Evolutionary conservation across 53 echinoderm and acorn worm genomes (phyloP), one percentile per base, ranked within the genome.

Genomic region (Temnopleurus reevesii): DNA sequence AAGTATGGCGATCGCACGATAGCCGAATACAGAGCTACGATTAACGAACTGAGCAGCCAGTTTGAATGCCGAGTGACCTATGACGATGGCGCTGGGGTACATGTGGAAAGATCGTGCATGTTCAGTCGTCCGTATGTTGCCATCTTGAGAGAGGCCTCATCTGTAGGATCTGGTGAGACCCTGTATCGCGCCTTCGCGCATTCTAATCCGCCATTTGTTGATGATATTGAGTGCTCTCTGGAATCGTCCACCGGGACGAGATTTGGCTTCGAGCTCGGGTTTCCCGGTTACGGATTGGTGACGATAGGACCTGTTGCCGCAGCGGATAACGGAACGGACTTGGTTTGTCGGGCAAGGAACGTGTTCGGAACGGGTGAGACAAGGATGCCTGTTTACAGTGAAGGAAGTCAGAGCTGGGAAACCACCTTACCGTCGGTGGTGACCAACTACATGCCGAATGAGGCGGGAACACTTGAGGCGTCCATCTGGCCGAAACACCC

Each of bases 221-320:
- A 46, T 13, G 88, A 87, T 23, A 66, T 87, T 21, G 4, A 64
- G 1, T 87, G 88, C 19, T 31, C 12, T 33, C 36, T 87, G 7
- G 66, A 87, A 87, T 17, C 88, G 1, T 66, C 88, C 8, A 49
- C 71, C 19, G 46, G 34, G 51, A 87, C 88, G 13, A 28, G 19
- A 9, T 25, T 29, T 2, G 8, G 19, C 19, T 87, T 87, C 13
- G 3, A 31, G n/a, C 29, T 17, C 2, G 34, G 1, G 53, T 87
- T 87, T 53, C 88, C 88, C 17, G 88, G 88, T 9, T 87, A 87
- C 64, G 71, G 88, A n/a, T 29, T 66, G 47, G 53, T 35, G 88
- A 87, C 65, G 4, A 31, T 87, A 4, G 88, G 88, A 8, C 66
- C 88, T 13, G 65, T 87, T 8, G 13, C 66, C 18, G 30, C 55